Evolutionary conservation across 2,797 vertebrate species (phyloP).

Genomic region (Mycteria americana): DNA sequence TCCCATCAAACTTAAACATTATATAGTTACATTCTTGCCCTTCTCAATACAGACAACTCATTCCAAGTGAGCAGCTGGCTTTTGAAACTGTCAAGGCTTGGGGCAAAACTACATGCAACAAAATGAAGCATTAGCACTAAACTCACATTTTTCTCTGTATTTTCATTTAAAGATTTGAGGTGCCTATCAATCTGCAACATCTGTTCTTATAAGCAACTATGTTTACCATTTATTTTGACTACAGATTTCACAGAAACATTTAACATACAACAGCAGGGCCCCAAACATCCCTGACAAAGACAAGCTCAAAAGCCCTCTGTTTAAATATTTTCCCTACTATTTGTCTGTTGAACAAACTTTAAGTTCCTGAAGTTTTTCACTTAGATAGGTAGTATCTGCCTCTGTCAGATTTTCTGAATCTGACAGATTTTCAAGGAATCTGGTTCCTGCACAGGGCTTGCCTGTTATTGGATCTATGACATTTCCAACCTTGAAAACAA

Average conservation of each 20-base stretch:
- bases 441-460: constrained; percentile 83
- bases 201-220: neutral
- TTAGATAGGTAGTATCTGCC: constrained; percentile 71
- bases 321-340: neutral
- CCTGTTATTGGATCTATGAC: constrained; percentile 92
- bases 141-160: neutral
- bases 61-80: neutral
- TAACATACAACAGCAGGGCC: neutral
- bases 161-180: neutral
- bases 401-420: constrained; percentile 69
- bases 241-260: constrained; percentile 22
- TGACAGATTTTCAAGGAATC: constrained; percentile 82
- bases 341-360: constrained; percentile 75
- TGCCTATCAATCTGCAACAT: neutral
- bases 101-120: neutral
- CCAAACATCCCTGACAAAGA: neutral
- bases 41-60: neutral
- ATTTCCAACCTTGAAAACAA: constrained; percentile 91
- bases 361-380: constrained; percentile 82
- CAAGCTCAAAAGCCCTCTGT: neutral
- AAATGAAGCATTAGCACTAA: neutral
- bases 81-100: neutral
- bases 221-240: constrained; percentile 17
- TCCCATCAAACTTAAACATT: neutral
- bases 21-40: neutral